Evolutionary conservation across 2,888 invertebrate genomes (phyloP).

Genomic region (Lydus trimaculatus): DNA sequence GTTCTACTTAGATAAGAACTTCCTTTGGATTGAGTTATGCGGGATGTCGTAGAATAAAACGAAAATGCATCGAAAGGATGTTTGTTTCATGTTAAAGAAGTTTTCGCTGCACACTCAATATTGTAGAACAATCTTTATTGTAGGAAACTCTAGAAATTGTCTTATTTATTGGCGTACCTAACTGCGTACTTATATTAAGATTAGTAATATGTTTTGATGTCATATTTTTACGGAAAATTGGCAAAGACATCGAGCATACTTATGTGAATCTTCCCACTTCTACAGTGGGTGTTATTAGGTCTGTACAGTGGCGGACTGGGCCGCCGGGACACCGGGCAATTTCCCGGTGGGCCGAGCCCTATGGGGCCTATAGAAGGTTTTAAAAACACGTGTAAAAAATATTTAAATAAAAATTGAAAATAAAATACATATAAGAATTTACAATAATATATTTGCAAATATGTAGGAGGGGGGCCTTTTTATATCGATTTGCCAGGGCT

Average conservation of each 20-base stretch:
- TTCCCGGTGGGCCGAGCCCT: too few species aligned
- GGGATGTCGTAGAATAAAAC: conserved; percentile 16
- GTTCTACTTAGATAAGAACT: conserved; percentile 18
- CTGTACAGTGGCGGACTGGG: too few species aligned
- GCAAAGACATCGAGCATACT: not conserved
- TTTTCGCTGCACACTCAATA: not conserved
- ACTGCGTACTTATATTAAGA: too few species aligned
- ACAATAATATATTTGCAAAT: too few species aligned
- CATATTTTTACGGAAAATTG: not conserved
- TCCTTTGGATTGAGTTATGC: conserved; percentile 10
- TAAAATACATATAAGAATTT: too few species aligned
- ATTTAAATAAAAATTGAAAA: too few species aligned
- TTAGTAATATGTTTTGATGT: not conserved
- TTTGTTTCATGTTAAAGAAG: not conserved
- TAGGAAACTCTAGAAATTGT: not conserved
- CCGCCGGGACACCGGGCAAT: too few species aligned
- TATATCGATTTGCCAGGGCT: too few species aligned
- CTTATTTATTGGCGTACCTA: not conserved
- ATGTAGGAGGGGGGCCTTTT: too few species aligned
- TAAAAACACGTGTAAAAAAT: too few species aligned
- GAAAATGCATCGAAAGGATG: not conserved
- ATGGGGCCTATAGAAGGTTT: too few species aligned
- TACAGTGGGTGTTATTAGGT: too few species aligned
- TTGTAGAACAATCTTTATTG: not conserved
- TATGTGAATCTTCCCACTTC: not conserved